Percentiles rank a stretch among this genome's conserved stretches.
Evolutionary conservation across 2,113 vertebrate species (phyloP).

Genomic region (Chaenocephalus aceratus): DNA sequence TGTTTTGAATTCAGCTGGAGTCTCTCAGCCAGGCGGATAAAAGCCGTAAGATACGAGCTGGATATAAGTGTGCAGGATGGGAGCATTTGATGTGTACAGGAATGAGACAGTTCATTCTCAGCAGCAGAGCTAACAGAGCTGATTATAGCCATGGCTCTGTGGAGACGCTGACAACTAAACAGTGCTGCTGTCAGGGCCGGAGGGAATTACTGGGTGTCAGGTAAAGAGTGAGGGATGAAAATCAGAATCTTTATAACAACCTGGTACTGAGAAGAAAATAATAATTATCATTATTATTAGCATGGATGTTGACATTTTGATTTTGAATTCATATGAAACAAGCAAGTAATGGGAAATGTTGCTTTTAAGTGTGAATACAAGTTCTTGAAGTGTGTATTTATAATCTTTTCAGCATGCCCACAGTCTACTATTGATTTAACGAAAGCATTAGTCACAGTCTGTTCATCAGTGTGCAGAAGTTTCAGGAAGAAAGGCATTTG

Average conservation of each 20-base stretch:
- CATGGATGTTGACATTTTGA: conserved; percentile 19
- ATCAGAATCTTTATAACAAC: conserved; percentile 41
- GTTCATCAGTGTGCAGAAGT: conserved; percentile 35
- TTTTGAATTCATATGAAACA: conserved; percentile 6
- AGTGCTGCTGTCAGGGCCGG: conserved; percentile 57
- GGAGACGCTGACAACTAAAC: conserved; percentile 63
- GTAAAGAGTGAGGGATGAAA: conserved; percentile 43
- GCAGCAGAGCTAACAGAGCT: conserved; percentile 57
- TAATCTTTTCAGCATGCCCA: conserved; percentile 38
- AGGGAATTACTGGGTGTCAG: conserved; percentile 54
- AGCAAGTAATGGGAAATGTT: conserved; percentile 14
- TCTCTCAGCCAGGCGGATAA: conserved; percentile 10
- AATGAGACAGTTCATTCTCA: conserved; percentile 65
- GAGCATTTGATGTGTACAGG: conserved; percentile 50
- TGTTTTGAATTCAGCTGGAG: conserved; percentile 47
- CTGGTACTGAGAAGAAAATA: conserved; percentile 23
- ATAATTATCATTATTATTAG: background rate
- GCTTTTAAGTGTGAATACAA: conserved; percentile 27
- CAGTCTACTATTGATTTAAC: conserved; percentile 64
- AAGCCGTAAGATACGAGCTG: conserved; percentile 37
- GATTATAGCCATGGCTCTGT: conserved; percentile 56
- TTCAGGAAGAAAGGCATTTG: conserved; percentile 6
- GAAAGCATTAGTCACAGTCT: conserved; percentile 63
- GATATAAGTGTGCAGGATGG: conserved; percentile 26
- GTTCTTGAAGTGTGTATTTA: conserved; percentile 32